Conservation (phyloP, 2,113 vertebrate species). For the Cricetomys ansorgei region DNA sequence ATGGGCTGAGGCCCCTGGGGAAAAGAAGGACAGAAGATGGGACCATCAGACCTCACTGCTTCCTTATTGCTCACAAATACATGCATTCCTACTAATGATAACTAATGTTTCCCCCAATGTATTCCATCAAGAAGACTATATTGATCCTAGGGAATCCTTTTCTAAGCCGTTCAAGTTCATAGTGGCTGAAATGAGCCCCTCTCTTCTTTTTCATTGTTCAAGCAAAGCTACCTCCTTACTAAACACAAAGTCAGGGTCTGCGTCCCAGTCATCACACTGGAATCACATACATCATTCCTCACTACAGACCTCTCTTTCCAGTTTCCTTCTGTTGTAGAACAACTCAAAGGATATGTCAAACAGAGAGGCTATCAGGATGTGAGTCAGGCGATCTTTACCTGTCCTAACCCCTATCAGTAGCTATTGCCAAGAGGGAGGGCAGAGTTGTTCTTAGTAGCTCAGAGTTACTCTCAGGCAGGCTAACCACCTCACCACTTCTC, state of each 20-base stretch:
- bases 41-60: neutral
- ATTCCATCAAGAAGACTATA: no score
- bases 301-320: constrained; percentile 71
- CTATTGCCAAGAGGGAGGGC: neutral
- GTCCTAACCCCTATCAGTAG: no score
- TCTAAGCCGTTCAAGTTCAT: no score
- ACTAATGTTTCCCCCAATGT: no score
- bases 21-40: neutral
- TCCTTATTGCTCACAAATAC: neutral
- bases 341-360: neutral
- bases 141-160: no score
- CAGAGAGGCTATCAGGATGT: neutral
- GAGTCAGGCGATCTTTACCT: neutral
- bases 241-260: no score
- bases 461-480: neutral
- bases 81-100: no score
- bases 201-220: no score
- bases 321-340: constrained; percentile 11
- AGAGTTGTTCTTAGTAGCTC: neutral
- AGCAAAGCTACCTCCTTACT: no score
- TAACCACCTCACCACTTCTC: neutral
- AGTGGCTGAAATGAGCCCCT: no score
- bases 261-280: no score
- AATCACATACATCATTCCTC: no score
- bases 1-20: neutral